Evolutionary conservation across 2,113 vertebrate genomes (phyloP), one percentile per base, ranked within the genome.

Genomic region (Merops nubicus): DNA sequence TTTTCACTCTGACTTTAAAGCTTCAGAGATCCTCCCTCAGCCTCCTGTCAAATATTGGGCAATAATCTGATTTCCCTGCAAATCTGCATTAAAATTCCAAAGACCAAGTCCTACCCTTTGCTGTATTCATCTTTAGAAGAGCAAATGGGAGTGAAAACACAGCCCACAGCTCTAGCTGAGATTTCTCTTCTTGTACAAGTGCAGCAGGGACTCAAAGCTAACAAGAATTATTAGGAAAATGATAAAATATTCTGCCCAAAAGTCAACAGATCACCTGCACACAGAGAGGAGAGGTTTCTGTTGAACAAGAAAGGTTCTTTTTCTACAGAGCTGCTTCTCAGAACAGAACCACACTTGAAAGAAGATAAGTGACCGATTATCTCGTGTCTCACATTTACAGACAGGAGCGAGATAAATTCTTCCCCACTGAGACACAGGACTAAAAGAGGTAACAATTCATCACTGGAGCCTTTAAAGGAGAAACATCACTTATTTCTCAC

Each of bases 61-160:
- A 94, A 80, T 73, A 51, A 94, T 43, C 90, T 91, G 88, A 86
- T 94, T 89, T 87, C 80, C 63, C 40, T 56, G 85, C 43, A 93
- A 93, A 95, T 54, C 76, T 56, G 80, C 68, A 86, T 91, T 81
- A 51, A 73, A 48, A 80, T 94, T 87, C 90, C 94, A 77, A 68
- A 92, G 81, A 50, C 9, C 42, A 13, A 72, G 62, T n/a, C 28
- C 77, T 51, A 3, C 50, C 31, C 75, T 75, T 33, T 34, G 60
- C 80, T 72, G 76, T 3, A 40, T 16, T 40, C 81, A 57, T 8
- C 43, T 25, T 10, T 16, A 14, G 18, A 21, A 77, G 25, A 64
- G 63, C 1, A 16, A 75, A 40, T 0, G 16, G 7, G 22, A 75
- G 20, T 23, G 47, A 34, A 85, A 62, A 42, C 45, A 51, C 1